Evolutionary conservation across 1,140 invertebrate genomes (phyloP).

Genomic region (Pararge aegeria): DNA sequence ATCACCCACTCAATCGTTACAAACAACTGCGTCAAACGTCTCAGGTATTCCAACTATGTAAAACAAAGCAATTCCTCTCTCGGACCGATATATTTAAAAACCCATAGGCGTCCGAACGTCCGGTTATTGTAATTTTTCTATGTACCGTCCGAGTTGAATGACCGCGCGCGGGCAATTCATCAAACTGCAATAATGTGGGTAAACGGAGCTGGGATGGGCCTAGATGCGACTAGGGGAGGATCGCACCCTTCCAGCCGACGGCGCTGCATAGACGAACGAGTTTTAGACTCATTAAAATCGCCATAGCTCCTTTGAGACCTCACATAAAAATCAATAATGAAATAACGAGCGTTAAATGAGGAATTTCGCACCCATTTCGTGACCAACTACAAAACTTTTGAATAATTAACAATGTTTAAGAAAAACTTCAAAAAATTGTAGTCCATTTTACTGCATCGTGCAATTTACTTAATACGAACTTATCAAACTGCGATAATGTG

Average conservation of each 20-base stretch:
- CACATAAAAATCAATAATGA: not conserved
- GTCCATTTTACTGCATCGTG: too few relatives aligned
- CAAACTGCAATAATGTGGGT: constrained; percentile 59
- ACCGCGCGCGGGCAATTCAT: constrained; percentile 51
- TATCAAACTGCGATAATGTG: constrained; percentile 62
- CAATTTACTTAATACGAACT: constrained; percentile 31
- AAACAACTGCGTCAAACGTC: too few relatives aligned
- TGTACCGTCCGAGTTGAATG: constrained; percentile 25
- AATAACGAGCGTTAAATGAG: too few relatives aligned
- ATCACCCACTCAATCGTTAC: too few relatives aligned
- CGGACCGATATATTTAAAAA: constrained; percentile 19
- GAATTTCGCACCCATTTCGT: too few relatives aligned
- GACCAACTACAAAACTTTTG: too few relatives aligned
- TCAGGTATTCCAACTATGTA: not conserved
- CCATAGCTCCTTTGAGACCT: not conserved
- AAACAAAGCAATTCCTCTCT: not conserved
- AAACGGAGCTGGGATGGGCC: constrained; percentile 44
- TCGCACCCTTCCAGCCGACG: constrained; percentile 30
- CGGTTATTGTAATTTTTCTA: constrained; percentile 32
- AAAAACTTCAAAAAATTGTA: too few relatives aligned
- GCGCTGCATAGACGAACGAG: constrained; percentile 38
- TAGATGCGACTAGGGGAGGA: constrained; percentile 40
- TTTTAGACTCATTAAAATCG: not conserved
- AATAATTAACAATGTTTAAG: too few relatives aligned
- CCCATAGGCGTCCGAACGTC: constrained; percentile 18